Conservation (phyloP, 2,888 invertebrate genomes). For the Frankliniella fusca region DNA sequence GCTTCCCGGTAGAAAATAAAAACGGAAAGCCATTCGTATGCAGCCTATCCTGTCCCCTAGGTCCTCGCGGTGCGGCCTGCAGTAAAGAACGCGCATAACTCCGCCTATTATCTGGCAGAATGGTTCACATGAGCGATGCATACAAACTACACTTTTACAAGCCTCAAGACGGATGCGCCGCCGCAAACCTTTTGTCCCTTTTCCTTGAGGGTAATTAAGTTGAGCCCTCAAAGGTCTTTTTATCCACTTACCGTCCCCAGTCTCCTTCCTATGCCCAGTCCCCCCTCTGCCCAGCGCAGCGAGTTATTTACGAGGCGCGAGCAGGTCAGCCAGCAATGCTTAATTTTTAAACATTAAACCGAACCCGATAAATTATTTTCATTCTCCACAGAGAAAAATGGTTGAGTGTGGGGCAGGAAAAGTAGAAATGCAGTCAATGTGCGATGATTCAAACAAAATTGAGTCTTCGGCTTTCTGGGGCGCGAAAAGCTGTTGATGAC, state of each 20-base stretch:
- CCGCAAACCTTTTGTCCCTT: not conserved
- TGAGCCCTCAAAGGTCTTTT: not conserved
- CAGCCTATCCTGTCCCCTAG: not conserved
- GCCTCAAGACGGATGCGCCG: not conserved
- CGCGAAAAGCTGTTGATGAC: no score
- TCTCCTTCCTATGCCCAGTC: not conserved
- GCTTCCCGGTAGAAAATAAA: not conserved
- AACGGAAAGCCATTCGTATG: not conserved
- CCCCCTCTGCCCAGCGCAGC: no score
- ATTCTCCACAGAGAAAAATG: no score
- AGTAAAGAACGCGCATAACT: not conserved
- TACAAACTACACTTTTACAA: conserved; percentile 1
- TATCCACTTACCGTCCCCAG: not conserved
- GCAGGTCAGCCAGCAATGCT: no score
- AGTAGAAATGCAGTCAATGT: no score
- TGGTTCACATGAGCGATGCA: conserved; percentile 1
- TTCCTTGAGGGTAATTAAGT: not conserved
- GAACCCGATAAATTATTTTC: no score
- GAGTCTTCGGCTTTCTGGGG: no score
- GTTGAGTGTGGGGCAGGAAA: no score
- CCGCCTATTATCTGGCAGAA: not conserved
- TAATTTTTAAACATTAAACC: no score
- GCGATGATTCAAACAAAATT: no score
- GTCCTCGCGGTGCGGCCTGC: not conserved
- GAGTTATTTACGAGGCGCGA: not conserved